Conservation (phyloP, 1,140 invertebrate genomes). For the Drosophila sproati region DNA sequence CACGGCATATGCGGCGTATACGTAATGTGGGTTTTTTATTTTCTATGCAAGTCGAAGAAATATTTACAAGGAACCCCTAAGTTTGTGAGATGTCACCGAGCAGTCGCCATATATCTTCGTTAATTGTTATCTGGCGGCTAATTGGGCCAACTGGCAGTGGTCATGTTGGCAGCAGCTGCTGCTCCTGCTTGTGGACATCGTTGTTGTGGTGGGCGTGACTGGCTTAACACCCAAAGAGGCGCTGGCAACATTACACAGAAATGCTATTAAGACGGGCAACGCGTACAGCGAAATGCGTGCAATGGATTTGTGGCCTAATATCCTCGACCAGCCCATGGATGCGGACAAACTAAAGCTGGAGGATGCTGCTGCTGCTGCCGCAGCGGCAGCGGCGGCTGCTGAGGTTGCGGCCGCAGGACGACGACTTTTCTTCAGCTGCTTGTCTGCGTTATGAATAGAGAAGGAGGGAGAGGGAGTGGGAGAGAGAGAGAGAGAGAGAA, state of each 20-base stretch:
- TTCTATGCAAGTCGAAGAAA: conserved; percentile 39
- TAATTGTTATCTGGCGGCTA: conserved; percentile 77
- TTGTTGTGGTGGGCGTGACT: conserved; percentile 22
- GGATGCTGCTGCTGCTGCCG: conserved; percentile 42
- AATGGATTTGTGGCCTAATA: conserved; percentile 74
- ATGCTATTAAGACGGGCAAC: conserved; percentile 79
- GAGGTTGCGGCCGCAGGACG: conserved; percentile 72
- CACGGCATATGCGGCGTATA: conserved; percentile 62
- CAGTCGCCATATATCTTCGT: conserved; percentile 55
- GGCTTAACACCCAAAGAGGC: conserved; percentile 23
- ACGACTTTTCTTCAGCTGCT: conserved; percentile 75
- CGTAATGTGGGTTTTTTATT: conserved; percentile 48
- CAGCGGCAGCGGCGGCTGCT: conserved; percentile 54
- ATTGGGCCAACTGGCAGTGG: conserved; percentile 66
- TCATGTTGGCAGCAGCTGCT: conserved; percentile 38
- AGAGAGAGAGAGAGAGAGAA: conserved; percentile 5
- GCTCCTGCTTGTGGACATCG: conserved; percentile 12
- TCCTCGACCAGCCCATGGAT: conserved; percentile 62
- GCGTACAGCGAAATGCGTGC: conserved; percentile 77
- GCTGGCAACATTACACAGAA: conserved; percentile 64
- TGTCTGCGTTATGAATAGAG: conserved; percentile 39
- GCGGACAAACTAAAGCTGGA: conserved; percentile 43
- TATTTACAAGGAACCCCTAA: conserved; percentile 65
- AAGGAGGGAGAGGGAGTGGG: background rate
- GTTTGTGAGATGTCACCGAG: conserved; percentile 6